Percentiles rank a stretch among this genome's conserved stretches.
Evolutionary conservation across 37 sponge, comb jelly and placozoan genomes (phyloP).

Genomic region (Amphimedon queenslandica): DNA sequence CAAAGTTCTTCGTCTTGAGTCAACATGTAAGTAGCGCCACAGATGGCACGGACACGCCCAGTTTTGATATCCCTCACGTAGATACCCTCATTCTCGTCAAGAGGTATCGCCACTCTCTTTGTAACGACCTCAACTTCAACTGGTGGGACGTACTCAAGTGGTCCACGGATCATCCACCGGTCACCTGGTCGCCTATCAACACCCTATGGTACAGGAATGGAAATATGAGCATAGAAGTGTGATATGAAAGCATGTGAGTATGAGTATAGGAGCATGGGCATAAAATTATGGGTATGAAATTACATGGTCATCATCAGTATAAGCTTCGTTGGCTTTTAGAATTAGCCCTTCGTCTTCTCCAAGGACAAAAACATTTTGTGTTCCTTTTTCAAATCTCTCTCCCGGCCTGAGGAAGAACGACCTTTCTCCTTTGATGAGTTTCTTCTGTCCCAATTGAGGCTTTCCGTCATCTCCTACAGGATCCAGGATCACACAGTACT

Average conservation of each 20-base stretch:
- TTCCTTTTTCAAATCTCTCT: slow-evolving; percentile 94
- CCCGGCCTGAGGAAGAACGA: slow-evolving; percentile 98
- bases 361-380: slow-evolving; percentile 93
- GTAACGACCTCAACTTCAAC: slow-evolving; percentile 95
- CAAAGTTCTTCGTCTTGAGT: slow-evolving; percentile 99
- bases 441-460: slow-evolving; percentile 98
- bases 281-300: neutral
- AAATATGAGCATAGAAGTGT: no score
- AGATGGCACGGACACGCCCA: slow-evolving; percentile 91
- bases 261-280: no score
- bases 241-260: neutral
- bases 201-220: slow-evolving; percentile 27
- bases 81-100: slow-evolving; percentile 99
- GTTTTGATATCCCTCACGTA: slow-evolving; percentile 97
- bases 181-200: slow-evolving; percentile 80
- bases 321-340: slow-evolving; percentile 81
- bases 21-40: slow-evolving; percentile 97
- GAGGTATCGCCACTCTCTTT: slow-evolving; percentile 93
- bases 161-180: slow-evolving; percentile 99
- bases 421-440: slow-evolving; percentile 97
- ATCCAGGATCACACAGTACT: slow-evolving; percentile 98
- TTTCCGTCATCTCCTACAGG: slow-evolving; percentile 92
- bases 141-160: slow-evolving; percentile 93
- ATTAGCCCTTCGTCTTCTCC: slow-evolving; percentile 99
- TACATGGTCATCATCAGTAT: slow-evolving; percentile 73